Percentiles rank a stretch among this genome's conserved stretches.
These are phyloP conservation scores for Centruroides sculpturatus DNA, from an alignment of 1,140 invertebrate species.

Conservation along the genomic window DNA sequence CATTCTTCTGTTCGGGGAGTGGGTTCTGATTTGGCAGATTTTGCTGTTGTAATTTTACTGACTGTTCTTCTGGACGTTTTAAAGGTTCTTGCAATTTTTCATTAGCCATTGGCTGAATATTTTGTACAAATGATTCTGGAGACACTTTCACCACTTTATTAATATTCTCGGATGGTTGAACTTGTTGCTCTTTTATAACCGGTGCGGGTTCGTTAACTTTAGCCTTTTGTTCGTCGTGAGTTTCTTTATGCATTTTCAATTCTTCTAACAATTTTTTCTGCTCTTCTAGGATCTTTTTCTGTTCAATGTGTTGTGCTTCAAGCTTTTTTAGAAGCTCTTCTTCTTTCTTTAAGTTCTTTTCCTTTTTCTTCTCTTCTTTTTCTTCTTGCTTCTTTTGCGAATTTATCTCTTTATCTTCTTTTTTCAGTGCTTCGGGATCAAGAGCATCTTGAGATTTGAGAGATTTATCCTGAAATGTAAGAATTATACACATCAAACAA, in stretches of 20 bases:
- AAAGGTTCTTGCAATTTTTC: too few relatives aligned
- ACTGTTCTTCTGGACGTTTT: too few relatives aligned
- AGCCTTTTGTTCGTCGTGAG: slow-evolving; percentile 15
- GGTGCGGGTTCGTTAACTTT: not conserved
- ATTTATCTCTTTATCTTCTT: slow-evolving; percentile 27
- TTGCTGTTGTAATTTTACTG: too few relatives aligned
- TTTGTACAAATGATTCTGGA: too few relatives aligned
- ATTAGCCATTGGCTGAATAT: too few relatives aligned
- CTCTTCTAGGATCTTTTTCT: slow-evolving; percentile 33
- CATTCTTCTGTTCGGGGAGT: too few relatives aligned
- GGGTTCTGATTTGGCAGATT: too few relatives aligned
- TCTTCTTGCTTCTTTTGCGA: slow-evolving; percentile 26
- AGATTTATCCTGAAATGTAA: not conserved
- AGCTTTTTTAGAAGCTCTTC: slow-evolving; percentile 34
- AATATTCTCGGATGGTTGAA: too few relatives aligned
- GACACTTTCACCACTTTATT: too few relatives aligned
- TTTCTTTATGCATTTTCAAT: slow-evolving; percentile 33
- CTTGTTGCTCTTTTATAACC: too few relatives aligned
- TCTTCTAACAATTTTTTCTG: slow-evolving; percentile 39
- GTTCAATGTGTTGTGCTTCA: slow-evolving; percentile 33
- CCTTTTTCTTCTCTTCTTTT: slow-evolving; percentile 29
- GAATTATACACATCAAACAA: not conserved
- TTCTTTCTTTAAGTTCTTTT: slow-evolving; percentile 27
- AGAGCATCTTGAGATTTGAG: slow-evolving; percentile 22
- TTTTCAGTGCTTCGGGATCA: slow-evolving; percentile 30